Evolutionary conservation across 2,888 invertebrate genomes (phyloP).

Genomic region (Melinopterus prodromus): DNA sequence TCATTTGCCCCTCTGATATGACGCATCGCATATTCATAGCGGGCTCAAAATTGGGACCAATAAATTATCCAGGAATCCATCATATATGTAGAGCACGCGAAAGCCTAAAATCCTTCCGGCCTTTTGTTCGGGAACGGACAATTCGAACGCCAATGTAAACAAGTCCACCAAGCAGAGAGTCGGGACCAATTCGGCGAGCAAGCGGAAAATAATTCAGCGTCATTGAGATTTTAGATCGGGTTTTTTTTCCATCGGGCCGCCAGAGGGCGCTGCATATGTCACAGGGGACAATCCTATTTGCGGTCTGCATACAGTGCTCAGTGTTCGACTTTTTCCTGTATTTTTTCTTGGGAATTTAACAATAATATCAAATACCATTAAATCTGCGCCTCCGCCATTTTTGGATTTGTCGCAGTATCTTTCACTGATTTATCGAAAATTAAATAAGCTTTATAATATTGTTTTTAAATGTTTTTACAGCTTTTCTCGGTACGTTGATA

Average conservation of each 20-base stretch:
- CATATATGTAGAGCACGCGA: background rate
- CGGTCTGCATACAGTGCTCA: too few species aligned
- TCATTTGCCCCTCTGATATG: background rate
- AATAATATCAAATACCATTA: too few species aligned
- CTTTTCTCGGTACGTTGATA: too few species aligned
- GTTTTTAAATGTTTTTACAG: too few species aligned
- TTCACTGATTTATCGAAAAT: too few species aligned
- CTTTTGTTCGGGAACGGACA: background rate
- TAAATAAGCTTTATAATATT: too few species aligned
- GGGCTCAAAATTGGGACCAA: background rate
- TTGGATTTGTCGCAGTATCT: too few species aligned
- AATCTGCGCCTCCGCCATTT: too few species aligned
- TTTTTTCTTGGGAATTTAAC: too few species aligned
- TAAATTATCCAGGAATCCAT: background rate
- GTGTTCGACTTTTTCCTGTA: too few species aligned
- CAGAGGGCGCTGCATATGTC: constrained; percentile 10
- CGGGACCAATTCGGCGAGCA: background rate
- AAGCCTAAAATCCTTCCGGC: background rate
- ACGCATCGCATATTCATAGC: background rate
- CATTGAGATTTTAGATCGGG: constrained; percentile 22
- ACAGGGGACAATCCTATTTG: constrained; percentile 5
- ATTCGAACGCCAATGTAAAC: background rate
- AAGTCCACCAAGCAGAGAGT: background rate
- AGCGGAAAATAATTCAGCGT: background rate
- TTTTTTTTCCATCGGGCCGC: constrained; percentile 8